Evolutionary conservation across 2,113 vertebrate species (phyloP).

Genomic region (Nothocercus julius): DNA sequence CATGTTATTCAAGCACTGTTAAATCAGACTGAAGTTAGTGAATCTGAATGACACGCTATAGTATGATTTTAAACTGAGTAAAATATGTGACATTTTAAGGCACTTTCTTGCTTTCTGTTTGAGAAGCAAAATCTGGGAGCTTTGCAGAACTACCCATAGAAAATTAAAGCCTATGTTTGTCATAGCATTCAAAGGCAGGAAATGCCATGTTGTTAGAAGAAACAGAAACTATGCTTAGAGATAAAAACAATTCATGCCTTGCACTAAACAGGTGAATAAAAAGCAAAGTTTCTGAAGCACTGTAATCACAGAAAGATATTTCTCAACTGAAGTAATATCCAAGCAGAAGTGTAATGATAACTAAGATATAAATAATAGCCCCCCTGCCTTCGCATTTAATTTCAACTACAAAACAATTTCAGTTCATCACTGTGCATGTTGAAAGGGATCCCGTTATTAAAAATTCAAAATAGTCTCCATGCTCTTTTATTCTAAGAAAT

Average conservation of each 20-base stretch:
- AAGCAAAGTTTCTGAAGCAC: background rate
- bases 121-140: background rate
- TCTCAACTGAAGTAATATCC: background rate
- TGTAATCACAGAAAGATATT: background rate
- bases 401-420: conserved; percentile 41
- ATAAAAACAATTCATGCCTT: background rate
- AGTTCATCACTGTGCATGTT: conserved; percentile 41
- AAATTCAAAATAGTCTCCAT: conserved; percentile 63
- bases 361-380: background rate
- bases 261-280: background rate
- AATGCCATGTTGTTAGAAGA: background rate
- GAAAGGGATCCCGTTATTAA: conserved; percentile 60
- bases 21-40: conserved; percentile 54
- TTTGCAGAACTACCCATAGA: background rate
- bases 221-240: background rate
- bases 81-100: conserved; percentile 5
- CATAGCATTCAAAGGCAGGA: background rate
- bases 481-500: conserved; percentile 64
- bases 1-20: conserved; percentile 53
- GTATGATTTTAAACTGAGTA: conserved; percentile 27
- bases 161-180: conserved; percentile 23
- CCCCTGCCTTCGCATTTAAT: conserved; percentile 28
- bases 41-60: conserved; percentile 40
- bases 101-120: background rate
- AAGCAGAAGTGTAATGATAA: background rate